Percentiles rank a stretch among this genome's conserved stretches.
Evolutionary conservation across 2,888 invertebrate genomes (phyloP).

Genomic region (Clivina fossor): DNA sequence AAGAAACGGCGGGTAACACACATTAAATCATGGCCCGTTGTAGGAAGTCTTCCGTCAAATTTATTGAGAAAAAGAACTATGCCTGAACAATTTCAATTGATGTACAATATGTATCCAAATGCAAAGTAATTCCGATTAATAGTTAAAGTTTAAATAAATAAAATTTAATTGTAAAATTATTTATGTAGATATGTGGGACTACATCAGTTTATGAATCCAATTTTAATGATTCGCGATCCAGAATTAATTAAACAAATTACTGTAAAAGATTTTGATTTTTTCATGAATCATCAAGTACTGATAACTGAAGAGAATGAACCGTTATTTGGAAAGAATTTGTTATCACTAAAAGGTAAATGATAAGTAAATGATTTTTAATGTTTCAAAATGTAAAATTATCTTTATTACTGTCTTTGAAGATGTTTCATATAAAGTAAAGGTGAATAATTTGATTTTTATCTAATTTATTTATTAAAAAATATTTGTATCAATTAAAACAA

Average conservation of each 20-base stretch:
- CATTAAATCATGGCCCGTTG: slow-evolving; percentile 11
- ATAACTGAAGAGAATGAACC: slow-evolving; percentile 27
- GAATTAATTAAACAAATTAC: slow-evolving; percentile 27
- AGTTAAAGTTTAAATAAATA: not conserved
- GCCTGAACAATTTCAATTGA: not conserved
- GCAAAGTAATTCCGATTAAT: slow-evolving; percentile 19
- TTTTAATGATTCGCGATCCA: slow-evolving; percentile 23
- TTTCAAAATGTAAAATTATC: too few relatives aligned
- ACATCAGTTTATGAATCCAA: slow-evolving; percentile 19
- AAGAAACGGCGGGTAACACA: slow-evolving; percentile 15
- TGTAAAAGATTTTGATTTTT: slow-evolving; percentile 29
- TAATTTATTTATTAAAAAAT: too few relatives aligned
- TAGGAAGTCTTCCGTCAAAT: slow-evolving; percentile 13
- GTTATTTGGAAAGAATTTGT: slow-evolving; percentile 24
- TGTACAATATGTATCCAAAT: slow-evolving; percentile 16
- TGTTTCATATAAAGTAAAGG: too few relatives aligned
- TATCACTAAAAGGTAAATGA: slow-evolving; percentile 21
- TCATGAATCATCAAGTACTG: slow-evolving; percentile 20
- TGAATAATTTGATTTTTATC: too few relatives aligned
- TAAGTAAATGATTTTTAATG: too few relatives aligned
- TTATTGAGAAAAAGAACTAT: slow-evolving; percentile 1
- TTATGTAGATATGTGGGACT: slow-evolving; percentile 26
- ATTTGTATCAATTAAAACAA: too few relatives aligned
- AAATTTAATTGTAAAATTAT: not conserved
- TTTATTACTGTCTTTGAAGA: too few relatives aligned